phyloP scores from a whole-genome alignment of 2,888 invertebrate species.

The Drosophila yooni region DNA sequence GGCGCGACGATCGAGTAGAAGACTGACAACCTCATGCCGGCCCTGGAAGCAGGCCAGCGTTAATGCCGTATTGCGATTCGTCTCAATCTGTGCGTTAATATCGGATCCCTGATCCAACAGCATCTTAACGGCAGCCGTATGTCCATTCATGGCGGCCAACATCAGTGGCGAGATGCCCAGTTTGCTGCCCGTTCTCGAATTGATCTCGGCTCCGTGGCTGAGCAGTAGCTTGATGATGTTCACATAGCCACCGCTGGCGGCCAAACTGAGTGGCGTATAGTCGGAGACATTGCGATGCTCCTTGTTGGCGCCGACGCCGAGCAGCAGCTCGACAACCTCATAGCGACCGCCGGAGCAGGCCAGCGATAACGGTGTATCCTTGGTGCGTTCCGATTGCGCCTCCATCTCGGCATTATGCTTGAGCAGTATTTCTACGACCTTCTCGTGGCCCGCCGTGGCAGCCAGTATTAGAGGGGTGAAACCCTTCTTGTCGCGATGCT shows the following conservation, averaged over 20 bases:
- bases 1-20: slow-evolving; percentile 97
- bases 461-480: slow-evolving; percentile 99
- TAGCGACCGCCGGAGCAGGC: slow-evolving; percentile 99
- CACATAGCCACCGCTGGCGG: slow-evolving; percentile 99
- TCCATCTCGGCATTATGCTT: slow-evolving; percentile 98
- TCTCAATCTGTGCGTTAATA: slow-evolving; percentile 99
- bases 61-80: slow-evolving; percentile 98
- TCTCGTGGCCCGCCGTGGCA: slow-evolving; percentile 97
- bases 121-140: slow-evolving; percentile 96
- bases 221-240: slow-evolving; percentile 98
- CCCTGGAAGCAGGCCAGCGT: slow-evolving; percentile 99
- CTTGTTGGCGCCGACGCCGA: slow-evolving; percentile 96
- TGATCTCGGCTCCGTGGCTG: slow-evolving; percentile 98
- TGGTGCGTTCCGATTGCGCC: slow-evolving; percentile 99
- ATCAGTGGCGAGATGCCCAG: slow-evolving; percentile 99
- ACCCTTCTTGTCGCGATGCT: slow-evolving; percentile 99
- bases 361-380: slow-evolving; percentile 98
- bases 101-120: slow-evolving; percentile 99
- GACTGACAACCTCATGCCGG: slow-evolving; percentile 98
- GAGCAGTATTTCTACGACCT: slow-evolving; percentile 95
- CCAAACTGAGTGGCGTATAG: slow-evolving; percentile 99
- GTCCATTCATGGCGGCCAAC: slow-evolving; percentile 99
- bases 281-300: slow-evolving; percentile 99
- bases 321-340: slow-evolving; percentile 96
- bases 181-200: slow-evolving; percentile 98